Conservation (phyloP, 2,888 invertebrate species). For the Dolomedes plantarius region DNA sequence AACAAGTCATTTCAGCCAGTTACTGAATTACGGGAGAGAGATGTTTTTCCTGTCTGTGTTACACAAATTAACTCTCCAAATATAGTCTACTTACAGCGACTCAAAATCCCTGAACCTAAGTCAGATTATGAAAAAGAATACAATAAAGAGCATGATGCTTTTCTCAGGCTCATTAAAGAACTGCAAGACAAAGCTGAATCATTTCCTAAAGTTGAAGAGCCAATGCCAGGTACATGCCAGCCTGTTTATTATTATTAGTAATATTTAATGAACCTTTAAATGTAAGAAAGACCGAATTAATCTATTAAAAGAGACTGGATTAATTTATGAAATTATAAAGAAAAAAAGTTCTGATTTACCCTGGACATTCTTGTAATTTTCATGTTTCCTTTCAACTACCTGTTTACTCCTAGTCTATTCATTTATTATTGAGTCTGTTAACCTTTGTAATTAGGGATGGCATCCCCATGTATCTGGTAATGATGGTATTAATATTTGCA, state of each 20-base stretch:
- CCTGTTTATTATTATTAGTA: not conserved
- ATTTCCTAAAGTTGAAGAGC: constrained; percentile 31
- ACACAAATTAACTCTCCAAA: constrained; percentile 38
- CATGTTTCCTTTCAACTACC: too few species aligned
- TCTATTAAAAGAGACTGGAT: too few species aligned
- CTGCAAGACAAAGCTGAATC: constrained; percentile 46
- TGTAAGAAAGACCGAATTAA: too few species aligned
- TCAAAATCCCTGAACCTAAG: constrained; percentile 43
- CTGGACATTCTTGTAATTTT: too few species aligned
- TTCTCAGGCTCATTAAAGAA: constrained; percentile 45
- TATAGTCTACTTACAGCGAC: constrained; percentile 37
- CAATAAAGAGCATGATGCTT: constrained; percentile 40
- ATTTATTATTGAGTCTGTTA: too few species aligned
- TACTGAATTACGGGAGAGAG: constrained; percentile 19
- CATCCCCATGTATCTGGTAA: too few species aligned
- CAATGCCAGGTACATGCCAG: constrained; percentile 49
- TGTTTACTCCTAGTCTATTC: too few species aligned
- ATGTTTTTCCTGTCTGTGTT: constrained; percentile 48
- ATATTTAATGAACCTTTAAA: too few species aligned
- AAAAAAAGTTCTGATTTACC: too few species aligned
- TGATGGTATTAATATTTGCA: too few species aligned
- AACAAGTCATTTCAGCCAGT: constrained; percentile 27
- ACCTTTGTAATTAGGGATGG: too few species aligned
- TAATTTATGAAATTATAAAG: too few species aligned
- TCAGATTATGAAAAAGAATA: constrained; percentile 34